Percentiles rank a stretch among this genome's conserved stretches.
phyloP scores from a whole-genome alignment of 2,113 vertebrate genomes.

The Mormyrus lacerda region DNA sequence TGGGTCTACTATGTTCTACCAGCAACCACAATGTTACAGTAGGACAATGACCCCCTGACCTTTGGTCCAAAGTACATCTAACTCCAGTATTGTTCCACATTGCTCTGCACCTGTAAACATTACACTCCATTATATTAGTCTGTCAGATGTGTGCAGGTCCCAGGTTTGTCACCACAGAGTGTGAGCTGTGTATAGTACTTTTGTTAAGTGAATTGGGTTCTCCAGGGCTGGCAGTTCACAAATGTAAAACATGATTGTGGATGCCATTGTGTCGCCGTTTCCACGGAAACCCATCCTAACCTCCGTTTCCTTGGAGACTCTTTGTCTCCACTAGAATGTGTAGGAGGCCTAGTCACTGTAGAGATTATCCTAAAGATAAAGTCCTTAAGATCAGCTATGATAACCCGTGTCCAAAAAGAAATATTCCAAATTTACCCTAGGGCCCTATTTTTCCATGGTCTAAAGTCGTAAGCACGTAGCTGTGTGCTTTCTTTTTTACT shows the following conservation, averaged over 20 bases:
- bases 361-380: not conserved
- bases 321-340: not conserved
- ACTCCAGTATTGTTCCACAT: not conserved
- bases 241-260: not conserved
- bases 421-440: not conserved
- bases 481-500: too few species aligned
- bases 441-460: not conserved
- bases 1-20: not conserved
- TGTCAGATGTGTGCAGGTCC: not conserved
- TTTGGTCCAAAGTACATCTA: not conserved
- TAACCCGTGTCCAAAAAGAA: not conserved
- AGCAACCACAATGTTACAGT: not conserved
- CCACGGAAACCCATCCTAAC: constrained; percentile 11
- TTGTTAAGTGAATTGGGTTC: not conserved
- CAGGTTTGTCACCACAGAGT: not conserved
- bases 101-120: not conserved
- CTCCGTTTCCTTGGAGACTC: not conserved
- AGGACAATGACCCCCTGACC: not conserved
- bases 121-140: not conserved
- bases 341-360: not conserved
- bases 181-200: not conserved
- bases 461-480: not conserved
- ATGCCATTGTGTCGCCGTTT: not conserved
- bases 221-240: not conserved
- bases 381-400: not conserved